Percentiles rank a stretch among this genome's conserved stretches.
Conservation (phyloP, 2,888 invertebrate genomes). For the Rhabditoides inermis region DNA sequence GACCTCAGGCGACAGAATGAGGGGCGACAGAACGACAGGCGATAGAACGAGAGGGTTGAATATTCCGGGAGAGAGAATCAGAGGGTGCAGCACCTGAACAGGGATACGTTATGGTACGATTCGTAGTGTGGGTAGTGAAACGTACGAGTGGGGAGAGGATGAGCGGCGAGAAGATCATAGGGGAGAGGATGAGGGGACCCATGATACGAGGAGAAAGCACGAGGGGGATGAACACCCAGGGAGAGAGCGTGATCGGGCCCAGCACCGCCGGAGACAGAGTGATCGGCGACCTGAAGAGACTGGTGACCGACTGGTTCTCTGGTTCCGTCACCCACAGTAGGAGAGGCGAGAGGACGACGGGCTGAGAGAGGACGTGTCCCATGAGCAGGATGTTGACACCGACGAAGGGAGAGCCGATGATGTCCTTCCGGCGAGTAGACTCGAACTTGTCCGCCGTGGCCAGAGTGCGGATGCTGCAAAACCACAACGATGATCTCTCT, state of each 20-base stretch:
- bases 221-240: conserved; percentile 44
- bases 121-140: not conserved
- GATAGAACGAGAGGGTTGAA: conserved; percentile 45
- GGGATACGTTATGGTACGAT: not conserved
- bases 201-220: conserved; percentile 44
- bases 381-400: no score
- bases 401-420: conserved; percentile 29
- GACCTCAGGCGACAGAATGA: conserved; percentile 46
- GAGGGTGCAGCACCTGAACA: conserved; percentile 38
- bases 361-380: conserved; percentile 24
- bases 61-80: conserved; percentile 39
- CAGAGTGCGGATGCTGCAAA: conserved; percentile 33
- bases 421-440: conserved; percentile 16
- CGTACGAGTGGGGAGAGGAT: conserved; percentile 21
- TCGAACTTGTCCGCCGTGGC: conserved; percentile 30
- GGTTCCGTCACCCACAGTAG: conserved; percentile 2
- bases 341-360: conserved; percentile 3
- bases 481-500: no score
- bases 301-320: conserved; percentile 31
- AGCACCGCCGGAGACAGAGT: conserved; percentile 39
- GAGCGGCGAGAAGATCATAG: conserved; percentile 37
- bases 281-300: conserved; percentile 40
- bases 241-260: conserved; percentile 45
- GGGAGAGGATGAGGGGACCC: conserved; percentile 35
- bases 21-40: conserved; percentile 40